phyloP scores from a whole-genome alignment of 2,888 invertebrate genomes.

The Brachypterus glaber region DNA sequence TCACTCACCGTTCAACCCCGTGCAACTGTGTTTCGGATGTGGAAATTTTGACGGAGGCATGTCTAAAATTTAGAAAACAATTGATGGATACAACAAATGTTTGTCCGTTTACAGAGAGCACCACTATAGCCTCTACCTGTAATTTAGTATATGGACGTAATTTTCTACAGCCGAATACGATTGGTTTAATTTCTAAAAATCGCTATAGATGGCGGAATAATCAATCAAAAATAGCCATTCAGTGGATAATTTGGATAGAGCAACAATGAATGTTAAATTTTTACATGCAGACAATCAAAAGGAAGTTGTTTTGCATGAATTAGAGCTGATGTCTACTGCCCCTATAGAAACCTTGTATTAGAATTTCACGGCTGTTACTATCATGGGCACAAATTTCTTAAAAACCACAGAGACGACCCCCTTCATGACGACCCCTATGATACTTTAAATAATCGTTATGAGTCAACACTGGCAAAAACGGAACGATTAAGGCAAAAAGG shows the following conservation, averaged over 20 bases:
- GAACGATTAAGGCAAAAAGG: conserved; percentile 9
- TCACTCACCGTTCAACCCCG: neutral
- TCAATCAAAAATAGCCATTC: too few relatives aligned
- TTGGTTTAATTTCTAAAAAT: too few relatives aligned
- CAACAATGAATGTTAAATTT: conserved; percentile 12
- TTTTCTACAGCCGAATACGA: conserved; percentile 22
- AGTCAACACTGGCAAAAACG: conserved; percentile 11
- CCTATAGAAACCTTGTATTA: conserved; percentile 9
- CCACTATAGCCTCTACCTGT: conserved; percentile 23
- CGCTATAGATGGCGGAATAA: too few relatives aligned
- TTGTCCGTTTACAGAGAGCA: too few relatives aligned
- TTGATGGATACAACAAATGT: too few relatives aligned
- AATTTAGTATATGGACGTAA: conserved; percentile 20
- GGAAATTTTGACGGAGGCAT: too few relatives aligned
- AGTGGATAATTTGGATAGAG: conserved; percentile 13
- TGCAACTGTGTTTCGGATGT: too few relatives aligned
- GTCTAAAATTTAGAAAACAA: too few relatives aligned
- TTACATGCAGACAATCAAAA: too few relatives aligned
- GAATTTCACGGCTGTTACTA: conserved; percentile 14
- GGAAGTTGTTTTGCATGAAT: conserved; percentile 13
- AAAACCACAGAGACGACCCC: conserved; percentile 10
- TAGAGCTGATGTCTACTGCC: conserved; percentile 9
- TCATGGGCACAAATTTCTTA: conserved; percentile 8
- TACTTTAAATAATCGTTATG: too few relatives aligned
- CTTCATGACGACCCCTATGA: conserved; percentile 5